Percentiles rank a stretch among this genome's conserved stretches.
Evolutionary conservation across 53 echinoderm and acorn worm species (phyloP).

Genomic region (Echinarachnius parma): DNA sequence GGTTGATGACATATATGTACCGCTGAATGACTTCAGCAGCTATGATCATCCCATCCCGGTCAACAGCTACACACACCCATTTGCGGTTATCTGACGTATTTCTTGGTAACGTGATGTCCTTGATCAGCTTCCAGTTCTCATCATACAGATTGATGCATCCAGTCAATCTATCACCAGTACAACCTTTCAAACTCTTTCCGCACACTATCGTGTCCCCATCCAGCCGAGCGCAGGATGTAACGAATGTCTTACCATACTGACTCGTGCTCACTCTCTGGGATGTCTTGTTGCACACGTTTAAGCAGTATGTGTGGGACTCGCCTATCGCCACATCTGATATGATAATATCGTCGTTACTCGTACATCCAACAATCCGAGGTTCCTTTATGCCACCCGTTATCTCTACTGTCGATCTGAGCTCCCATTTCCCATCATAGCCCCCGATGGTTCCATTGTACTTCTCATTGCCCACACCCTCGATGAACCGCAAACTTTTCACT

Average conservation of each 20-base stretch:
- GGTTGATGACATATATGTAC: slow-evolving; percentile 15
- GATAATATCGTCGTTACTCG: not conserved
- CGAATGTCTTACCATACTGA: not conserved
- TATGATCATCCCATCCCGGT: slow-evolving; percentile 13
- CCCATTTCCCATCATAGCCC: slow-evolving; percentile 13
- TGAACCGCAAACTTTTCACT: slow-evolving; percentile 15
- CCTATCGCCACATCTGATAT: not conserved
- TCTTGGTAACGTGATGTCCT: slow-evolving; percentile 11
- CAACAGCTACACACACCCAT: slow-evolving; percentile 3
- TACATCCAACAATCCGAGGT: not conserved
- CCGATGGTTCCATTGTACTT: slow-evolving; percentile 15
- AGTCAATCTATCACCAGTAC: slow-evolving; percentile 4
- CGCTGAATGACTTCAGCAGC: slow-evolving; percentile 2
- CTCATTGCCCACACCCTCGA: slow-evolving; percentile 11
- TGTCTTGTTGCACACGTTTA: not conserved
- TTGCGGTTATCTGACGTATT: not conserved
- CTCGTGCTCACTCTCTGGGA: not conserved
- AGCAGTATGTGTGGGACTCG: not conserved
- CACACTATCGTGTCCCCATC: slow-evolving; percentile 12
- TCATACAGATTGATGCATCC: slow-evolving; percentile 24
- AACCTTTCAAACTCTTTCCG: not conserved
- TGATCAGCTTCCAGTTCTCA: slow-evolving; percentile 7
- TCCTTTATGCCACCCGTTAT: not conserved
- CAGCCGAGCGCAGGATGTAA: not conserved
- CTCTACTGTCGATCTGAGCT: not conserved